Conservation (phyloP, 2,888 invertebrate species). For the Chrysomela aeneicollis region DNA sequence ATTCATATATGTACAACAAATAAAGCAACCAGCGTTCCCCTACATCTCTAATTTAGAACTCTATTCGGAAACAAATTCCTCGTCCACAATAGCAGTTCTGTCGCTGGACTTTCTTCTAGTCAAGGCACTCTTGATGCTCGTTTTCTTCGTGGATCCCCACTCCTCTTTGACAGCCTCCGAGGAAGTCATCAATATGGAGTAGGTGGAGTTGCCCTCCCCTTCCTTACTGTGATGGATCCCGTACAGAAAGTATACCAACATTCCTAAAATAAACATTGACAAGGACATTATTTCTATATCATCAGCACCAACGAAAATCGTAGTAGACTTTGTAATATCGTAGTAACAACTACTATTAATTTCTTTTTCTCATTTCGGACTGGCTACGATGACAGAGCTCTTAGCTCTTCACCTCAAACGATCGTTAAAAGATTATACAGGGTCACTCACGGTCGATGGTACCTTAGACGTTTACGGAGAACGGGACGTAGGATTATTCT, state of each 20-base stretch:
- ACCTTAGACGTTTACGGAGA: no score
- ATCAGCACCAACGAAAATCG: no score
- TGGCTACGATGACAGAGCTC: no score
- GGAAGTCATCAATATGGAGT: constrained; percentile 72
- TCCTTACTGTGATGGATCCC: constrained; percentile 88
- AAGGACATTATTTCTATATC: no score
- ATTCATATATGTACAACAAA: background rate
- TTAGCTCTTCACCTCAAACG: no score
- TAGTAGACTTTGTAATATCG: no score
- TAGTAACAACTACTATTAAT: no score
- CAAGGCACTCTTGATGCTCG: constrained; percentile 56
- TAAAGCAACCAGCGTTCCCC: background rate
- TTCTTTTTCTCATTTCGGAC: no score
- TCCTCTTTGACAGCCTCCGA: constrained; percentile 70
- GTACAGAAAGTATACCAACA: constrained; percentile 83
- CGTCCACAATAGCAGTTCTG: constrained; percentile 58
- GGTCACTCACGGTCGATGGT: no score
- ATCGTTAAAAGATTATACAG: no score
- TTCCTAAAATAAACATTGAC: constrained; percentile 62
- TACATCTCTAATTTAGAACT: constrained; percentile 9
- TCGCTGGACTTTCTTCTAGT: constrained; percentile 57
- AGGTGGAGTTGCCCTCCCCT: constrained; percentile 69
- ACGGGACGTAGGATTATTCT: no score
- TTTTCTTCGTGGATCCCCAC: constrained; percentile 67
- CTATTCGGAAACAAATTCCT: constrained; percentile 54